Evolutionary conservation across 2,888 invertebrate species (phyloP), one percentile per base, ranked within the genome.

Genomic region (Stictocephala bisonia): DNA sequence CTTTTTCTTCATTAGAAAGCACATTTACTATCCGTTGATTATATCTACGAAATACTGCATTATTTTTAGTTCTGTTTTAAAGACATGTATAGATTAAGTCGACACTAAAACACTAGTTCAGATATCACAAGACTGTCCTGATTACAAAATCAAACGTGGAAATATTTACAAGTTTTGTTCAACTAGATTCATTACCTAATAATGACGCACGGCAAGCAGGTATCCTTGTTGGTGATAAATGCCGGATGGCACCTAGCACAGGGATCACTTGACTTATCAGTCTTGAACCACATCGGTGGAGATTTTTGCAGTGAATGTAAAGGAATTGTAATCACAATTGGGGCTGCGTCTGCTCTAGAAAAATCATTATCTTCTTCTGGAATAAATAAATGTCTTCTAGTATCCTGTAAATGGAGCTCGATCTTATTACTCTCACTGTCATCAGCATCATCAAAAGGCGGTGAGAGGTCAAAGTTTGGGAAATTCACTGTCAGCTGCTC

Each of bases 201-300:
- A 24, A 89, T 86, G 56, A 90, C 86, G 78, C 90, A 90, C 1
- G 90, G 90, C 79, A 88, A 87, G 79, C 90, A 90, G 13, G 87
- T 87, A n/a, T 89, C 89, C 48, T 72, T 73, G 72, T 78, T 76
- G 20, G 77, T 67, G 27, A 78, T 31, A 50, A 78, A 78, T 40
- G 73, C 29, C 0, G 78, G 78, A 41, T 78, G 77, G 44, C 78
- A 78, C 40, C 74, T 87, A 0, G 89, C 89, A 73, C 90, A 90
- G 22, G 69, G 56, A 20, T 70, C 73, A 3, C 29, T 18, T 2
- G 68, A 50, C n/a, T 41, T 41, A 4, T 73, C 44, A 26, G 40
- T 53, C 85, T 84, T 0, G 87, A 87, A 80, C 89, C 69, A 74
- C 71, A 64, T 89, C 80, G 81, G 83, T 11, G 56, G 64, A 13